phyloP scores from a whole-genome alignment of 1,140 invertebrate species.

The Gryon sp. region DNA sequence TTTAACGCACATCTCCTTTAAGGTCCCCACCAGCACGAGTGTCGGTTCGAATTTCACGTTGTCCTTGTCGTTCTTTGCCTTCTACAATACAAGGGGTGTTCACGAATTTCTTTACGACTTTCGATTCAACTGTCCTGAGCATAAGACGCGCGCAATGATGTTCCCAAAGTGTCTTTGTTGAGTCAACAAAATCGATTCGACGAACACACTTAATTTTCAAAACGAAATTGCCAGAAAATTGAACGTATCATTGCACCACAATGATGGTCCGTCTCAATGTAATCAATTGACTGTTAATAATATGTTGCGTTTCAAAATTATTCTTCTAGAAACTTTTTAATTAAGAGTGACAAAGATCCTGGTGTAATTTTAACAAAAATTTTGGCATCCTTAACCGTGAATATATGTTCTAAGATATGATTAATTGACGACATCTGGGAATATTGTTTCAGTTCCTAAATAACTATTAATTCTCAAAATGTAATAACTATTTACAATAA shows the following conservation, averaged over 20 bases:
- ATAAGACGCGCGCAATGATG: slow-evolving; percentile 19
- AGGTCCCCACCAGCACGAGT: slow-evolving; percentile 43
- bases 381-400: too few relatives aligned
- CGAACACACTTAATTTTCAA: slow-evolving; percentile 49
- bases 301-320: slow-evolving; percentile 37
- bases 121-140: slow-evolving; percentile 1
- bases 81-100: slow-evolving; percentile 14
- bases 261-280: slow-evolving; percentile 40
- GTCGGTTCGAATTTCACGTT: slow-evolving; percentile 40
- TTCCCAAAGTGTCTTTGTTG: slow-evolving; percentile 51
- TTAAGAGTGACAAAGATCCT: neutral
- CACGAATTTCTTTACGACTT: slow-evolving; percentile 46
- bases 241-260: slow-evolving; percentile 58
- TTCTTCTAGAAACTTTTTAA: slow-evolving; percentile 46
- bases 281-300: slow-evolving; percentile 47
- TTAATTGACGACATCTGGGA: too few relatives aligned
- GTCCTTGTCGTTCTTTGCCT: slow-evolving; percentile 33
- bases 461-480: too few relatives aligned
- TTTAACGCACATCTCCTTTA: slow-evolving; percentile 73
- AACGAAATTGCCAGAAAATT: slow-evolving; percentile 57
- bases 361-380: too few relatives aligned
- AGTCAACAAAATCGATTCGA: slow-evolving; percentile 55
- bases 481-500: too few relatives aligned
- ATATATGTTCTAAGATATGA: too few relatives aligned
- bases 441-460: too few relatives aligned